Evolutionary conservation across 2,797 vertebrate species (phyloP).

Genomic region (Hemitrygon akajei): DNA sequence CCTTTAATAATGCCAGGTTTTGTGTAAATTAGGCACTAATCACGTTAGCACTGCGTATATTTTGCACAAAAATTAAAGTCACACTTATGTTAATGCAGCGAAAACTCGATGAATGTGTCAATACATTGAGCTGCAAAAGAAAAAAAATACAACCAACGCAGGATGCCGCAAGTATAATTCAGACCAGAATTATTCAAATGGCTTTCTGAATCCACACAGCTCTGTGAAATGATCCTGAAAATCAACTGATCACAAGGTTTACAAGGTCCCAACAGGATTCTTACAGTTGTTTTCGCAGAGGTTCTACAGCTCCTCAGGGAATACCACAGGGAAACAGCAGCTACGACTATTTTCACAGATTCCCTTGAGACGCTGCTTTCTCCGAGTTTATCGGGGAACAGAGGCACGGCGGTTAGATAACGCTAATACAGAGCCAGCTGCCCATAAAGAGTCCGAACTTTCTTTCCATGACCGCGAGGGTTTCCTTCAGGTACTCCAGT

Average conservation of each 20-base stretch:
- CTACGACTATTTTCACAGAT: neutral
- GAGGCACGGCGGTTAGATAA: no score
- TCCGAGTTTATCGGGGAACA: neutral
- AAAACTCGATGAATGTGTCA: slow-evolving; percentile 31
- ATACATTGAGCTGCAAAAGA: neutral
- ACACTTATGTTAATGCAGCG: slow-evolving; percentile 24
- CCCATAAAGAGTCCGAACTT: no score
- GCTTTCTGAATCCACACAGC: neutral
- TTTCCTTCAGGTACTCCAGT: no score
- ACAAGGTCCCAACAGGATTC: neutral
- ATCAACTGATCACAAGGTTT: neutral
- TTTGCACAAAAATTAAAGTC: slow-evolving; percentile 32
- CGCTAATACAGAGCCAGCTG: no score
- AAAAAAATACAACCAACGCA: neutral
- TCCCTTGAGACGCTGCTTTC: neutral
- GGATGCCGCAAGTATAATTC: neutral
- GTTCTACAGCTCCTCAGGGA: neutral
- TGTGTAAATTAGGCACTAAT: slow-evolving; percentile 28
- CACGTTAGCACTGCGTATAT: slow-evolving; percentile 22
- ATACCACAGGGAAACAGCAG: neutral
- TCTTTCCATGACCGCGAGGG: no score
- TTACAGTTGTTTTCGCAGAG: neutral
- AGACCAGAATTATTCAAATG: neutral
- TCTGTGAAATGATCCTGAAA: neutral
- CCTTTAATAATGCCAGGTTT: slow-evolving; percentile 32